Evolutionary conservation across 2,888 invertebrate species (phyloP).

Genomic region (Galeruca laticollis): DNA sequence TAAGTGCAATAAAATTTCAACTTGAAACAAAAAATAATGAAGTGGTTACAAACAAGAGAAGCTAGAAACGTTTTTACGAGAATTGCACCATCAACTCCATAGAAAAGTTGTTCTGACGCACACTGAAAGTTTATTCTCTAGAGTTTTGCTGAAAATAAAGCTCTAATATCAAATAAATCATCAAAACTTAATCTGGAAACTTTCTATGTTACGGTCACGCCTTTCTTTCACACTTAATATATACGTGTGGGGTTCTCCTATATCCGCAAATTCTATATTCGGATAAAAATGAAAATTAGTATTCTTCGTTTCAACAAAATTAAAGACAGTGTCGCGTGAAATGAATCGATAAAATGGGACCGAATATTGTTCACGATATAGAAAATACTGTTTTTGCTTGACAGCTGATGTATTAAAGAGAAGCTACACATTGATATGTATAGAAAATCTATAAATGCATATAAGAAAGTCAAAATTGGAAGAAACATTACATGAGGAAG

Average conservation of each 20-base stretch:
- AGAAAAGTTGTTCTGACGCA: conserved; percentile 39
- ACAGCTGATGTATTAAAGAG: no score
- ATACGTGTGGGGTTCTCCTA: conserved; percentile 5
- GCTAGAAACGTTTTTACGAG: conserved; percentile 32
- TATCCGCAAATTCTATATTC: conserved; percentile 4
- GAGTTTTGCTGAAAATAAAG: conserved; percentile 37
- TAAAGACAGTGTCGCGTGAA: conserved; percentile 3
- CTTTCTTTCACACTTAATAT: conserved; percentile 31
- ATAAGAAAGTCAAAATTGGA: no score
- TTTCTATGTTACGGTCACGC: conserved; percentile 38
- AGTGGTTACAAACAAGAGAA: conserved; percentile 34
- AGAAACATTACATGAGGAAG: no score
- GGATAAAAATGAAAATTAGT: conserved; percentile 11
- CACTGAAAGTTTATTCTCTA: conserved; percentile 35
- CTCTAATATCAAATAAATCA: conserved; percentile 42
- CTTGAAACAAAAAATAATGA: conserved; percentile 29
- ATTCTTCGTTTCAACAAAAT: conserved; percentile 9
- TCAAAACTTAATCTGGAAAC: conserved; percentile 41
- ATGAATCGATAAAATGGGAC: background rate
- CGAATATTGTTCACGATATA: background rate
- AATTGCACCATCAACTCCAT: conserved; percentile 30
- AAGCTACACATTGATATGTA: no score
- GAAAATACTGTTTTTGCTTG: background rate
- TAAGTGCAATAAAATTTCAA: conserved; percentile 15
- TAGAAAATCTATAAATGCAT: no score